Evolutionary conservation across 2,888 invertebrate genomes (phyloP), one percentile per base, ranked within the genome.

Genomic region (Trisateles emortualis): DNA sequence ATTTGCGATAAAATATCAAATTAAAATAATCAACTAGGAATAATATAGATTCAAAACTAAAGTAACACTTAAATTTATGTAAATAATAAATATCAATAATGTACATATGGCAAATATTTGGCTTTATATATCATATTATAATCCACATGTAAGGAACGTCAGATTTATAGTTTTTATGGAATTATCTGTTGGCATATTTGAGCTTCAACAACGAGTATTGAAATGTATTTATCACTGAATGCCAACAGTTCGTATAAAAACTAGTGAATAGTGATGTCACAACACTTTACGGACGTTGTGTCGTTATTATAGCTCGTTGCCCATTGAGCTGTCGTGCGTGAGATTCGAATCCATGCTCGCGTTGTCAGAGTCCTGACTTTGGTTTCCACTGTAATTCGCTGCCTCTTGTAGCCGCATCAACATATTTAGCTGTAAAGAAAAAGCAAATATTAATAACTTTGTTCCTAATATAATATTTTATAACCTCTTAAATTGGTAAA

Each of bases 321-420:
- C 93, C 84, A 93, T 94, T 13, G 95, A 95, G 81, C 95, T 95
- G 76, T 95, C 95, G 76, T 95, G 95, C 4, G 96, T 95, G 78
- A 96, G 92, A 90, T 95, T 96, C 61, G 96, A 96, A 83, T 96
- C 96, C 81, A 96, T 93, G 79, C 97, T 97, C 65, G 97, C 96
- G 76, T 97, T 96, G 86, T 98, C 98, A 0, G 97, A 97, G 90
- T 98, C 98, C 79, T 97, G 97, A 83, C 97, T 97, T 91, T 97
- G 97, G 73, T 96, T 96, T 78, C 97, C 97, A 72, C 97, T 96
- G 90, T 97, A 97, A 89, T 97, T 98, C 41, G 98, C 98, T 19
- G 98, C 98, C 92, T 98, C 98, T 92, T 98, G 98, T 43, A 99
- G 94, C 68, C 98, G 95, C 98, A 98, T 98, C 80, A 99, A 90